phyloP scores from a whole-genome alignment of 1,140 invertebrate species.

The Campoletis sonorensis region DNA sequence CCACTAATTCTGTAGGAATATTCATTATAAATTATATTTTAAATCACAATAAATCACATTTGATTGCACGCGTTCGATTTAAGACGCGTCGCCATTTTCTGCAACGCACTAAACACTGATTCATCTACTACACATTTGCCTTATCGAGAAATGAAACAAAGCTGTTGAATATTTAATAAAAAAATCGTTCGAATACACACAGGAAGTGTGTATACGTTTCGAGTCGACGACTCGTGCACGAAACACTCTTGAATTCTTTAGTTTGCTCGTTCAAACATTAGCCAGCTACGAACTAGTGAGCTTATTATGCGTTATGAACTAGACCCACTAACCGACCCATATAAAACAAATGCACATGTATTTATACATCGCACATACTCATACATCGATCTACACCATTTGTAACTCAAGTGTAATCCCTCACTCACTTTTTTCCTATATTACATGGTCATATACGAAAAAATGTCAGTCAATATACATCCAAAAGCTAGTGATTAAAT shows the following conservation, averaged over 20 bases:
- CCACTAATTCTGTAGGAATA: no score
- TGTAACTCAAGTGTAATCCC: not conserved
- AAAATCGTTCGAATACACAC: not conserved
- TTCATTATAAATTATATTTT: no score
- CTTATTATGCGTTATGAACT: conserved; percentile 56
- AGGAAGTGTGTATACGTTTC: not conserved
- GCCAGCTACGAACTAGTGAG: conserved; percentile 7
- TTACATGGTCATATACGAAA: no score
- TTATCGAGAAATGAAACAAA: not conserved
- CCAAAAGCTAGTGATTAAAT: no score
- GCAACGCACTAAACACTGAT: not conserved
- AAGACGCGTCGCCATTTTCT: no score
- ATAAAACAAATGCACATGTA: conserved; percentile 27
- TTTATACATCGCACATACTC: conserved; percentile 20
- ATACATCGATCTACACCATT: conserved; percentile 54
- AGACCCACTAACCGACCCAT: conserved; percentile 62
- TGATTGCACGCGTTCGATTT: no score
- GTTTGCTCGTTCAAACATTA: conserved; percentile 1
- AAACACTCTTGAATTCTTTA: not conserved
- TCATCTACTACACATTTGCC: not conserved
- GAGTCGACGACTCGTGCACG: not conserved
- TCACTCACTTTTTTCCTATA: no score
- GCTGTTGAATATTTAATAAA: not conserved
- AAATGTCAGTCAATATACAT: no score
- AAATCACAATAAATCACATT: no score